A percentile compares a stretch with the other conserved stretches of the same genome.
phyloP scores from a whole-genome alignment of 2,888 invertebrate species.

The Machimus atricapillus region DNA sequence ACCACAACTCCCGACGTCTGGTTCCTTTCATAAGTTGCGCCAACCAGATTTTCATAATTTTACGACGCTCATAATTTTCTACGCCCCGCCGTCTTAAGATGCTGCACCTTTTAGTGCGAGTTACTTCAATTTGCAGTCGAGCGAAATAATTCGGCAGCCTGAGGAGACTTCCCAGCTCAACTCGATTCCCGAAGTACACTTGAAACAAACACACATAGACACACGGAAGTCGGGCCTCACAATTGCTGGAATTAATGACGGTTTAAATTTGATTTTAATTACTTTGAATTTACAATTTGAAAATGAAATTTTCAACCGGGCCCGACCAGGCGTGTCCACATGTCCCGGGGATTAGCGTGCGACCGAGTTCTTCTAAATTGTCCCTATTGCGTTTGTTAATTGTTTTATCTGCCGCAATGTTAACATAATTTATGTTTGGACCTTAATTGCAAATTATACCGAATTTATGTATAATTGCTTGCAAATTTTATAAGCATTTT shows the following conservation, averaged over 20 bases:
- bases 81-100: neutral
- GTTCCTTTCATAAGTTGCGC: neutral
- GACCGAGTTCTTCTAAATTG: neutral
- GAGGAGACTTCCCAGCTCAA: neutral
- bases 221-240: neutral
- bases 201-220: neutral
- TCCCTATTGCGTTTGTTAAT: neutral
- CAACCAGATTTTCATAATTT: neutral
- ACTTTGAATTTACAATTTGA: neutral
- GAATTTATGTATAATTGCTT: neutral
- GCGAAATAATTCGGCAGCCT: neutral
- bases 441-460: neutral
- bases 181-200: neutral
- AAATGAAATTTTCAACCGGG: neutral
- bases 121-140: neutral
- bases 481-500: neutral
- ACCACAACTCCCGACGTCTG: neutral
- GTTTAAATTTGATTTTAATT: constrained; percentile 22
- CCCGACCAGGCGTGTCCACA: neutral
- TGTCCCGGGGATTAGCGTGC: neutral
- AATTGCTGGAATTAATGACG: constrained; percentile 5
- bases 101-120: too few relatives aligned
- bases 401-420: neutral
- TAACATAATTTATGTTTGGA: neutral
- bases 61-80: neutral